phyloP scores from a whole-genome alignment of 2,888 invertebrate genomes.

The Suillia variegata region DNA sequence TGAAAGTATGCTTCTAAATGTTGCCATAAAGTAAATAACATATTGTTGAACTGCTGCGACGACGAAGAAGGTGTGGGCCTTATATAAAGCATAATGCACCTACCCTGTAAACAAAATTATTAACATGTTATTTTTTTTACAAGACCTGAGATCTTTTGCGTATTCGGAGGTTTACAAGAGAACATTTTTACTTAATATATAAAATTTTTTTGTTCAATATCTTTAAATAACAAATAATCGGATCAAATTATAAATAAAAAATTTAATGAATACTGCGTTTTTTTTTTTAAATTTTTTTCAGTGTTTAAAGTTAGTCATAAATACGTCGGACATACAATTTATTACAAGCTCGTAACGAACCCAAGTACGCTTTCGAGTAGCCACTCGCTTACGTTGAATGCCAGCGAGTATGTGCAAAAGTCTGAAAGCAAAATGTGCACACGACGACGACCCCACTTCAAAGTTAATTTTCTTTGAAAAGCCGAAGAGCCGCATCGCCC shows the following conservation, averaged over 20 bases:
- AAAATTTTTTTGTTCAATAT: too few species aligned
- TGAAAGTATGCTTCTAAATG: background rate
- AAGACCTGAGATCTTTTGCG: too few species aligned
- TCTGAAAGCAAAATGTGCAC: constrained; percentile 15
- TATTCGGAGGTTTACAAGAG: too few species aligned
- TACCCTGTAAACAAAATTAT: background rate
- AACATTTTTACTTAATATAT: too few species aligned
- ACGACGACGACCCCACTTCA: constrained; percentile 35
- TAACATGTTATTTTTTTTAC: too few species aligned
- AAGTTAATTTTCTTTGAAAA: constrained; percentile 30
- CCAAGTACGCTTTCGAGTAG: too few species aligned
- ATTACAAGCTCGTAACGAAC: background rate
- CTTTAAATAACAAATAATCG: too few species aligned
- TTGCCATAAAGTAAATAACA: background rate
- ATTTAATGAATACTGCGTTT: too few species aligned
- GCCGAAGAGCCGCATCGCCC: background rate
- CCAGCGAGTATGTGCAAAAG: too few species aligned
- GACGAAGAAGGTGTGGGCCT: background rate
- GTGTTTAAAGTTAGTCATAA: background rate
- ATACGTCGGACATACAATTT: background rate
- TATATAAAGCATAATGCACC: background rate
- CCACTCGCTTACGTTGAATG: too few species aligned
- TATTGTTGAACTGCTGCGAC: background rate
- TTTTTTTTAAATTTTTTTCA: too few species aligned
- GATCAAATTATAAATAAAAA: too few species aligned